Conservation (phyloP, 2,113 vertebrate species). For the Butorides virescens region DNA sequence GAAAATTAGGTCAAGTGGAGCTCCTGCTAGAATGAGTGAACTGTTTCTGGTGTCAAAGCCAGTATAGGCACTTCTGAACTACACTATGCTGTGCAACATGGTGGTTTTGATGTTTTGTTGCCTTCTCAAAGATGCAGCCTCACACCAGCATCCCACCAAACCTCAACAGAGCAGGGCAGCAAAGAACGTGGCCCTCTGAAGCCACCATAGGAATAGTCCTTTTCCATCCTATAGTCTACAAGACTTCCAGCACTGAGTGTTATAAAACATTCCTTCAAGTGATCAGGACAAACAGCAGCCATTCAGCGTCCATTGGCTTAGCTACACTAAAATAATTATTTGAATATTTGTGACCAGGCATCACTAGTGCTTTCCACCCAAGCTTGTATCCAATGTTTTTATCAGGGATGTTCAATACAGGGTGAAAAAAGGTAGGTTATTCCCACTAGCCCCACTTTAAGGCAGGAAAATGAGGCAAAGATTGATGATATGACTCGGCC, state of each 20-base stretch:
- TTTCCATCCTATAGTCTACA: neutral
- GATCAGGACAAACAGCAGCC: neutral
- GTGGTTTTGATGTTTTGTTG: neutral
- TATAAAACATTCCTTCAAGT: neutral
- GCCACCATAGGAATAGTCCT: neutral
- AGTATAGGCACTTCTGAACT: neutral
- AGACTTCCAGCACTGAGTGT: neutral
- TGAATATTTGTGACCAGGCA: neutral
- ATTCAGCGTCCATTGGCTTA: neutral
- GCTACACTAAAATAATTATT: neutral
- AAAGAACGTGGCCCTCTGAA: neutral
- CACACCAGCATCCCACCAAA: neutral
- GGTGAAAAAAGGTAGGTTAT: neutral
- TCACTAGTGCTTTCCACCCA: neutral
- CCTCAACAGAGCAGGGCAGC: neutral
- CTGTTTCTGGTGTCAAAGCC: neutral
- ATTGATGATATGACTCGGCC: neutral
- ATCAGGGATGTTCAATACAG: neutral
- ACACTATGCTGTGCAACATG: neutral
- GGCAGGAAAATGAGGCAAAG: neutral
- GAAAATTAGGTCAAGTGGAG: conserved; percentile 30
- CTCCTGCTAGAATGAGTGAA: neutral
- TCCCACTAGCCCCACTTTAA: neutral
- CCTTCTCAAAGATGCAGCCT: neutral
- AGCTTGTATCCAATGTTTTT: neutral